Percentiles rank a stretch among this genome's conserved stretches.
phyloP scores from a whole-genome alignment of 2,888 invertebrate genomes.

The Sphaerophoria taeniata region DNA sequence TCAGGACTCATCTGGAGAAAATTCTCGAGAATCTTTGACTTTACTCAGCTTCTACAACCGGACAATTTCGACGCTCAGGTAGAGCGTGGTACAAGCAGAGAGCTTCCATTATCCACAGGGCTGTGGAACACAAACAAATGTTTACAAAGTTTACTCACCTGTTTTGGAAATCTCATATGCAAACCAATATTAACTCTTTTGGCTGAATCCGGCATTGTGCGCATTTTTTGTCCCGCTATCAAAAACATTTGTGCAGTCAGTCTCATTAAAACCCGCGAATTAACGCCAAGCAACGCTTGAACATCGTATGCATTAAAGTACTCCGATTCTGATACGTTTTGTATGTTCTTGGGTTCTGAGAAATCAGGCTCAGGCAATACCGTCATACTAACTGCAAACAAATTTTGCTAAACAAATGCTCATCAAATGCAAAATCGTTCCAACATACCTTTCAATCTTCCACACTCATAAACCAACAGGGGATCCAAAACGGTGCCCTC shows the following conservation, averaged over 20 bases:
- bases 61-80: too few relatives aligned
- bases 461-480: conserved; percentile 78
- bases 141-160: conserved; percentile 83
- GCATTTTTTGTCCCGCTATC: conserved; percentile 83
- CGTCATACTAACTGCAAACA: conserved; percentile 78
- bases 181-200: conserved; percentile 91
- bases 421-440: neutral
- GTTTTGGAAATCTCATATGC: conserved; percentile 94
- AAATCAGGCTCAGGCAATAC: conserved; percentile 80
- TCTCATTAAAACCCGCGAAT: conserved; percentile 89
- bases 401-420: neutral
- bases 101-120: too few relatives aligned
- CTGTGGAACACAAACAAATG: neutral
- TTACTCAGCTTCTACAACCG: too few relatives aligned
- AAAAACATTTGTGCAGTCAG: conserved; percentile 94
- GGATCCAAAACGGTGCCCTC: conserved; percentile 87
- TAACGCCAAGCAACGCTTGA: conserved; percentile 84
- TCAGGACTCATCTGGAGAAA: too few relatives aligned
- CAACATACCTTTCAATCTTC: conserved; percentile 79
- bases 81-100: too few relatives aligned
- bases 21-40: too few relatives aligned
- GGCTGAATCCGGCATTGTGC: conserved; percentile 80
- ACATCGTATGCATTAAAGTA: conserved; percentile 78
- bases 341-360: conserved; percentile 75
- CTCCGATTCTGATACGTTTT: conserved; percentile 76